Evolutionary conservation across 1,140 invertebrate genomes (phyloP).

Genomic region (Drosophila grimshawi): DNA sequence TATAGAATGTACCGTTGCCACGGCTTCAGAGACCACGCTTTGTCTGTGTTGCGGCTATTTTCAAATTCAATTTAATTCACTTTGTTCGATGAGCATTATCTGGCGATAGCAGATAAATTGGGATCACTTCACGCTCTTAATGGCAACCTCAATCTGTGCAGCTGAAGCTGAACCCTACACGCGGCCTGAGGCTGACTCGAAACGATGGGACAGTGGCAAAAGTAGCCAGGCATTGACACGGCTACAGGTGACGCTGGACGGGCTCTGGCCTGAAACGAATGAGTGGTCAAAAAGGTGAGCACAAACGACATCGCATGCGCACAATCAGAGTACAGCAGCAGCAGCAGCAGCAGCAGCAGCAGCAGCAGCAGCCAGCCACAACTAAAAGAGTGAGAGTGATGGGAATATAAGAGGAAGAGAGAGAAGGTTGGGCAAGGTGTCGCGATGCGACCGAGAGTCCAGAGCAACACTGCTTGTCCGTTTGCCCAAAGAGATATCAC

Average conservation of each 20-base stretch:
- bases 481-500: slow-evolving; percentile 84
- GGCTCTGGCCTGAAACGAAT: slow-evolving; percentile 54
- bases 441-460: slow-evolving; percentile 20
- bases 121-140: slow-evolving; percentile 84
- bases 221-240: slow-evolving; percentile 51
- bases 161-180: neutral
- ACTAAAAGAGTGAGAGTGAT: slow-evolving; percentile 34
- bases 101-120: slow-evolving; percentile 83
- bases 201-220: slow-evolving; percentile 53
- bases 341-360: slow-evolving; percentile 25
- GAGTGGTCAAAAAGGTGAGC: slow-evolving; percentile 78
- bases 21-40: slow-evolving; percentile 2
- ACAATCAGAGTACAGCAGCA: slow-evolving; percentile 70
- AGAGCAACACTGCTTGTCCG: slow-evolving; percentile 40
- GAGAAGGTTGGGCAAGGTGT: slow-evolving; percentile 35
- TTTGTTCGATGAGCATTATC: slow-evolving; percentile 85
- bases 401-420: neutral
- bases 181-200: neutral
- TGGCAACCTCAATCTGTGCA: slow-evolving; percentile 52
- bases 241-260: slow-evolving; percentile 27
- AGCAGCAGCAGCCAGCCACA: neutral
- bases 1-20: neutral
- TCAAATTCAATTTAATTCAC: slow-evolving; percentile 84
- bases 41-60: slow-evolving; percentile 49
- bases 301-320: slow-evolving; percentile 83